A percentile compares a stretch with the other conserved stretches of the same genome.
phyloP scores from a whole-genome alignment of 2,113 vertebrate species.

The Sinocyclocheilus maitianheensis region DNA sequence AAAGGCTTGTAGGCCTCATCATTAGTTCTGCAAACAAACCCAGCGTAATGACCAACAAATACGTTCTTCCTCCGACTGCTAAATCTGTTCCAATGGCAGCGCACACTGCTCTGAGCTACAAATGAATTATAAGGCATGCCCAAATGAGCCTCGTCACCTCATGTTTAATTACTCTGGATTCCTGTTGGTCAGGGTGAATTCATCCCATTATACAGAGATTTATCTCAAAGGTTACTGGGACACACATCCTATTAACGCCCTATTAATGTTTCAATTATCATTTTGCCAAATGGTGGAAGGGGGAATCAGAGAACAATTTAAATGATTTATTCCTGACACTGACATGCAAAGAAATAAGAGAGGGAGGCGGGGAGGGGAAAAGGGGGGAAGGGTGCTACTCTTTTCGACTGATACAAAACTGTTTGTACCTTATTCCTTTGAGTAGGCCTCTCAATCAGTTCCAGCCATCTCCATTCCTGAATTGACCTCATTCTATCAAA shows the following conservation, averaged over 20 bases:
- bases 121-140: slow-evolving; percentile 60
- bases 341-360: slow-evolving; percentile 57
- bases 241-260: slow-evolving; percentile 70
- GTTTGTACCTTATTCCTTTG: slow-evolving; percentile 65
- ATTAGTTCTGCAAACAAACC: slow-evolving; percentile 46
- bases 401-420: slow-evolving; percentile 69
- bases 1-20: slow-evolving; percentile 37
- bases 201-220: slow-evolving; percentile 67
- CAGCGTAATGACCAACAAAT: slow-evolving; percentile 32
- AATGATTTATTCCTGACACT: slow-evolving; percentile 73
- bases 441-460: slow-evolving; percentile 62
- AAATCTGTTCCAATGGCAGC: slow-evolving; percentile 3
- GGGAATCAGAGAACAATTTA: slow-evolving; percentile 72
- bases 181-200: slow-evolving; percentile 65
- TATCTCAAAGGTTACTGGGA: slow-evolving; percentile 78
- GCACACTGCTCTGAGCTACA: slow-evolving; percentile 45
- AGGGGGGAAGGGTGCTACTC: slow-evolving; percentile 55
- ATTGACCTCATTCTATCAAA: slow-evolving; percentile 77
- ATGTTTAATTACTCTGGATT: slow-evolving; percentile 68
- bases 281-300: slow-evolving; percentile 63
- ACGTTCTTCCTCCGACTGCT: background rate
- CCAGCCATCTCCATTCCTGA: slow-evolving; percentile 69
- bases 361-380: slow-evolving; percentile 34
- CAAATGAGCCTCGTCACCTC: slow-evolving; percentile 59
- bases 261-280: slow-evolving; percentile 77